Evolutionary conservation across 2,113 vertebrate genomes (phyloP), one percentile per base, ranked within the genome.

Genomic region (Podiceps cristatus): DNA sequence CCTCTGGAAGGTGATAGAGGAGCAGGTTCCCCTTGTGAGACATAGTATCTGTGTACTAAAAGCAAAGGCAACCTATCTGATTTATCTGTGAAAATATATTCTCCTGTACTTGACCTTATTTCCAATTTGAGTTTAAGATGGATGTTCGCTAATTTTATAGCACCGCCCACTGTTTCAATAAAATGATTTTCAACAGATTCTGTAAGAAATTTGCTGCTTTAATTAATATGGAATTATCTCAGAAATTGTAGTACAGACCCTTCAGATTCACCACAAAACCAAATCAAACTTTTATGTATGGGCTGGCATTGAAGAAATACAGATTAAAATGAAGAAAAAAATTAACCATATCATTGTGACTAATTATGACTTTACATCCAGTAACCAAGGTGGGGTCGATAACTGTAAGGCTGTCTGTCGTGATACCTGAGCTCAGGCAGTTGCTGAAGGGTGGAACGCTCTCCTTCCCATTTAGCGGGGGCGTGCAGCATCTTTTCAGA

Each of bases 171-270:
- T 91, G 76, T 91, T 94, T 68, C 64, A 66, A 31, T 91, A 75
- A 93, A 94, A 87, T 85, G 53, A 60, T 96, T 95, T 95, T 91
- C 55, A 75, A 64, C 63, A 91, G 33, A 63, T 91, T 74, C 73
- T 81, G 28, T 80, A 89, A 75, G 72, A 95, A 95, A 92, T 80
- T 84, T 78, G 52, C 68, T 63, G 42, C 60, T 92, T 96, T 88
- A 92, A 95, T 93, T 94, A 97, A 49, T 88, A 37, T 3, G 56
- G 76, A 81, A 84, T 95, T 93, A 86, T 91, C 56, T 91, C 59
- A 84, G 76, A 93, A 96, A 84, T 95, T 80, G 42, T 9, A 49
- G 42, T 45, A 73, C 44, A 93, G 60, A 90, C 59, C 53, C 40
- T 81, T 95, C 67, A 86, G 63, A 83, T 68, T 95, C 73, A 75